Conservation (phyloP, 2,888 invertebrate species). For the Epistrophella euchroma region DNA sequence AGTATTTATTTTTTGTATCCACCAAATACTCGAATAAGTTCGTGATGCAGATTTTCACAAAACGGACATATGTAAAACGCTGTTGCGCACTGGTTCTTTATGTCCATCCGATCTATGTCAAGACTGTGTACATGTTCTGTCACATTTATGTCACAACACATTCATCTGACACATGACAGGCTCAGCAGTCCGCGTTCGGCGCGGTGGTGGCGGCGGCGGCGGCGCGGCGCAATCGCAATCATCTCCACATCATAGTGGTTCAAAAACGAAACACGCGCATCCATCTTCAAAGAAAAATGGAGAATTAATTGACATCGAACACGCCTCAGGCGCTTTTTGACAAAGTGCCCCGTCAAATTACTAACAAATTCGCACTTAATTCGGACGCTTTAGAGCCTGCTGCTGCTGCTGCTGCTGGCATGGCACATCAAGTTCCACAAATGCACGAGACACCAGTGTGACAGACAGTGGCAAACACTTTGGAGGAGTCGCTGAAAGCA, state of each 20-base stretch:
- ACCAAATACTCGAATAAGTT: constrained; percentile 41
- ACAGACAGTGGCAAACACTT: constrained; percentile 56
- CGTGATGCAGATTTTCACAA: constrained; percentile 21
- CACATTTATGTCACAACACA: constrained; percentile 69
- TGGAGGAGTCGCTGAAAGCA: constrained; percentile 38
- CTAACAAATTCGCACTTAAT: constrained; percentile 72
- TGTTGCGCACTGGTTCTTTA: constrained; percentile 45
- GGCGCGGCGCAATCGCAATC: constrained; percentile 27
- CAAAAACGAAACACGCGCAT: constrained; percentile 25
- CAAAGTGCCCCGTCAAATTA: constrained; percentile 71
- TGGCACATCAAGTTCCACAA: constrained; percentile 48
- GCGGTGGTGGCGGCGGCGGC: too few relatives aligned
- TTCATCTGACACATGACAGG: constrained; percentile 64
- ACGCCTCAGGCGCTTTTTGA: constrained; percentile 69
- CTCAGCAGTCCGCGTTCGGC: constrained; percentile 2
- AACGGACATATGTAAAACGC: constrained; percentile 19
- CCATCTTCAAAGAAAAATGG: constrained; percentile 37
- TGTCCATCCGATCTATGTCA: constrained; percentile 64
- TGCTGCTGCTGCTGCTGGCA: neutral
- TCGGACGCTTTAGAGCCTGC: constrained; percentile 49
- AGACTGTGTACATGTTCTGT: constrained; percentile 69
- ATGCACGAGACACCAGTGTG: constrained; percentile 30
- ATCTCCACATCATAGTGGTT: constrained; percentile 43
- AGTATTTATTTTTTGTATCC: constrained; percentile 39
- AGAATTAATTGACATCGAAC: constrained; percentile 72